A percentile compares a stretch with the other conserved stretches of the same genome.
Evolutionary conservation across 2,113 vertebrate species (phyloP).

Genomic region (Budorcas taxicolor): DNA sequence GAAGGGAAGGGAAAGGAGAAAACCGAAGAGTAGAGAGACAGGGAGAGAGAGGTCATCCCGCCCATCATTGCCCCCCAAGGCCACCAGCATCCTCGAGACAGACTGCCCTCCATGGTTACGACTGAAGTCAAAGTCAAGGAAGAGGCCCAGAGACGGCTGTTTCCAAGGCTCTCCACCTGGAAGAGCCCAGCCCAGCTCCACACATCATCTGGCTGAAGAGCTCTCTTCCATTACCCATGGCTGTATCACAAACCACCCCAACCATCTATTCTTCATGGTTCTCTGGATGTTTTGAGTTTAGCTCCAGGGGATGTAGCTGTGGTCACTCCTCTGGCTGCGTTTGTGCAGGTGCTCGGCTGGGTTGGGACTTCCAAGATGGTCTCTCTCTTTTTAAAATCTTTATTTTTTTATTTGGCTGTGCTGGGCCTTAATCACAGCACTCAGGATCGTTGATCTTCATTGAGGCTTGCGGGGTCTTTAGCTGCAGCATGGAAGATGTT

Average conservation of each 20-base stretch:
- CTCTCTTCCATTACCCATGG: neutral
- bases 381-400: neutral
- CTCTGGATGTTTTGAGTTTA: neutral
- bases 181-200: neutral
- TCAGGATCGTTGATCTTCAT: neutral
- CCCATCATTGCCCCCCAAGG: neutral
- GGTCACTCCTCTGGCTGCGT: neutral
- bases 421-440: neutral
- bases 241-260: neutral
- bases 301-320: neutral
- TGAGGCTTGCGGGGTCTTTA: neutral
- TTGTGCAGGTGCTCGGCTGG: fast-evolving
- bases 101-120: neutral
- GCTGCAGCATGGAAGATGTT: neutral
- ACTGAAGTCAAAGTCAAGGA: neutral
- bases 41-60: neutral
- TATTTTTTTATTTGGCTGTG: neutral
- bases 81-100: neutral
- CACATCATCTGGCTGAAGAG: neutral
- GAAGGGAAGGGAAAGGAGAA: neutral
- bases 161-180: neutral
- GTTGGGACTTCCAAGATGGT: neutral
- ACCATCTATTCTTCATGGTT: neutral
- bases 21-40: neutral
- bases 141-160: neutral